Percentiles rank a stretch among this genome's conserved stretches.
Evolutionary conservation across 2,113 vertebrate species (phyloP).

Genomic region (Chlorodrepanis virens): DNA sequence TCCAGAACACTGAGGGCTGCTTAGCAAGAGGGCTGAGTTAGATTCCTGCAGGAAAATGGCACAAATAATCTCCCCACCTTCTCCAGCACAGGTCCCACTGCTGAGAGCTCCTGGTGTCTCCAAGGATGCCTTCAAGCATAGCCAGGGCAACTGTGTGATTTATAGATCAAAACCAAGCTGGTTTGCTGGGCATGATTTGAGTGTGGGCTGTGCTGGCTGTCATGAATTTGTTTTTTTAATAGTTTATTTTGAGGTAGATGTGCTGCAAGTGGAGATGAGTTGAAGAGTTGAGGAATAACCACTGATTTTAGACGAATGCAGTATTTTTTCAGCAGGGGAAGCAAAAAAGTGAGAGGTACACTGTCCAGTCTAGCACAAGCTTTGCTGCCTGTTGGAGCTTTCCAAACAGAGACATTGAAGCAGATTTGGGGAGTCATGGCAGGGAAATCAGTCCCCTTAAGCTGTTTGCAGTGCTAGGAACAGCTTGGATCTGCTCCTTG

Average conservation of each 20-base stretch:
- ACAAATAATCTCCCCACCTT: not conserved
- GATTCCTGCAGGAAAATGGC: not conserved
- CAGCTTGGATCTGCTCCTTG: not conserved
- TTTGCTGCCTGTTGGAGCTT: not conserved
- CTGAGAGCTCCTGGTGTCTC: not conserved
- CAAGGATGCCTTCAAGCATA: not conserved
- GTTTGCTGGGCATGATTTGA: not conserved
- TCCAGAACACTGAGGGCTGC: not conserved
- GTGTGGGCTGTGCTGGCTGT: not conserved
- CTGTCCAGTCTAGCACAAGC: not conserved
- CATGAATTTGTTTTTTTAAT: not conserved
- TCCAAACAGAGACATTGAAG: not conserved
- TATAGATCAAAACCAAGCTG: not conserved
- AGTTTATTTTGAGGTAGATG: not conserved
- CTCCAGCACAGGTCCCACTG: rapidly evolving
- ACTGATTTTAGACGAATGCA: not conserved
- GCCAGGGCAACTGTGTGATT: not conserved
- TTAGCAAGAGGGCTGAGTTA: not conserved
- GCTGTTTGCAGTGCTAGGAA: not conserved
- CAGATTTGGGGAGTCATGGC: not conserved
- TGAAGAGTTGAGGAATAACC: not conserved
- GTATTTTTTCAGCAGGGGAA: not conserved
- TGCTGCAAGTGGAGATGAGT: not conserved
- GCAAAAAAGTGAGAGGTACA: rapidly evolving
- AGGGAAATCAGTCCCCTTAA: not conserved